Evolutionary conservation across 2,888 invertebrate species (phyloP).

Genomic region (Mongoloraphidia duomilia): DNA sequence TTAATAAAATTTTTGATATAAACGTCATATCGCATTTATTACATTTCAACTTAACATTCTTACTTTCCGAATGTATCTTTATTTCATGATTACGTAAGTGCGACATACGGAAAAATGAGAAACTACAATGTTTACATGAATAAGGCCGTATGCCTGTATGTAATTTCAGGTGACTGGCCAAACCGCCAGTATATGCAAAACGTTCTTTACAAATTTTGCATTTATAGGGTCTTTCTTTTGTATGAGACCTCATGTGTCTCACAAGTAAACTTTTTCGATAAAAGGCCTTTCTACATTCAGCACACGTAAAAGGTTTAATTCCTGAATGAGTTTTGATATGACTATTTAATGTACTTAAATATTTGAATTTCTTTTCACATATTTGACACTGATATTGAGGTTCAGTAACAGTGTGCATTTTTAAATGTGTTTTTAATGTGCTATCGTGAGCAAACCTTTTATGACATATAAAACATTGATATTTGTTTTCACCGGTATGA

Average conservation of each 20-base stretch:
- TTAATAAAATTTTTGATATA: no score
- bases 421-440: slow-evolving; percentile 2
- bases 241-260: slow-evolving; percentile 4
- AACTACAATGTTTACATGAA: slow-evolving; percentile 1
- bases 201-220: slow-evolving; percentile 3
- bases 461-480: slow-evolving; percentile 2
- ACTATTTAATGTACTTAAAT: slow-evolving; percentile 4
- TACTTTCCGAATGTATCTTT: not conserved
- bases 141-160: slow-evolving; percentile 5
- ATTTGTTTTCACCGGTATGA: slow-evolving; percentile 2
- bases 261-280: slow-evolving; percentile 3
- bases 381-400: slow-evolving; percentile 5
- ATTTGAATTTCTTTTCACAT: slow-evolving; percentile 5
- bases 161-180: slow-evolving; percentile 2
- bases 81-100: slow-evolving; percentile 3
- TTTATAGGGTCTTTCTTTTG: slow-evolving; percentile 4
- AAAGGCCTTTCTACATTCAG: slow-evolving; percentile 5
- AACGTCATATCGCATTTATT: no score
- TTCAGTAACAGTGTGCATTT: slow-evolving; percentile 5
- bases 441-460: slow-evolving; percentile 2
- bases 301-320: slow-evolving; percentile 5
- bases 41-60: no score
- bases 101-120: slow-evolving; percentile 4
- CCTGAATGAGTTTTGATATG: slow-evolving; percentile 4
- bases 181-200: slow-evolving; percentile 4